Conservation (phyloP, 2,113 vertebrate species). For the Collichthys lucidus region DNA sequence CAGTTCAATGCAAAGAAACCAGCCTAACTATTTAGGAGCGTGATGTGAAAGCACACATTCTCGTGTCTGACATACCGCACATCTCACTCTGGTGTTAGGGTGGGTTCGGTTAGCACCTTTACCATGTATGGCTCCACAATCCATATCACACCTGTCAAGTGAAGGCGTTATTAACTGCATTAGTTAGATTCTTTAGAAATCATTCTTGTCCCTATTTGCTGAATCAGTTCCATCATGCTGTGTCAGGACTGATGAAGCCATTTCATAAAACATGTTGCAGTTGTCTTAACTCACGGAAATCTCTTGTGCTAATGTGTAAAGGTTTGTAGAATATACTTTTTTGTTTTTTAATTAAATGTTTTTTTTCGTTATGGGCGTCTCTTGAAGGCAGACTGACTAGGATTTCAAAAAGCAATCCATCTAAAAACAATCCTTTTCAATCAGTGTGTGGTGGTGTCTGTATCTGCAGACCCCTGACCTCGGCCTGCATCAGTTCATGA, state of each 20-base stretch:
- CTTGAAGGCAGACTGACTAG: not conserved
- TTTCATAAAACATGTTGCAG: not conserved
- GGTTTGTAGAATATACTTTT: not conserved
- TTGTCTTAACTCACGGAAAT: not conserved
- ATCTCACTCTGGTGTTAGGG: not conserved
- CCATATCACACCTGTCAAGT: not conserved
- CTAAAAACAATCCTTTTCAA: too few relatives aligned
- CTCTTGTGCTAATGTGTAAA: conserved; percentile 10
- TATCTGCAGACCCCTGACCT: too few relatives aligned
- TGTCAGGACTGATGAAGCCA: not conserved
- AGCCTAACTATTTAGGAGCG: not conserved
- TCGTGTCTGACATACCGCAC: not conserved
- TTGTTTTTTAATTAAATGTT: not conserved
- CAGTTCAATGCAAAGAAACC: not conserved
- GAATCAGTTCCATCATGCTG: not conserved
- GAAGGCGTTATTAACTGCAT: not conserved
- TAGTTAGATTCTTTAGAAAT: not conserved
- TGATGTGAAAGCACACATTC: not conserved
- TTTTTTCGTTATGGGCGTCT: conserved; percentile 28
- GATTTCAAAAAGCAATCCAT: too few relatives aligned
- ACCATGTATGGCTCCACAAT: not conserved
- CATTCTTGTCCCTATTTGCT: conserved; percentile 10
- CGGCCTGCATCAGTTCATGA: too few relatives aligned
- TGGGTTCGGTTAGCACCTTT: not conserved
- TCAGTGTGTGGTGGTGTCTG: too few relatives aligned